Evolutionary conservation across 2,888 invertebrate species (phyloP).

Genomic region (Acrocyrtus sp.): DNA sequence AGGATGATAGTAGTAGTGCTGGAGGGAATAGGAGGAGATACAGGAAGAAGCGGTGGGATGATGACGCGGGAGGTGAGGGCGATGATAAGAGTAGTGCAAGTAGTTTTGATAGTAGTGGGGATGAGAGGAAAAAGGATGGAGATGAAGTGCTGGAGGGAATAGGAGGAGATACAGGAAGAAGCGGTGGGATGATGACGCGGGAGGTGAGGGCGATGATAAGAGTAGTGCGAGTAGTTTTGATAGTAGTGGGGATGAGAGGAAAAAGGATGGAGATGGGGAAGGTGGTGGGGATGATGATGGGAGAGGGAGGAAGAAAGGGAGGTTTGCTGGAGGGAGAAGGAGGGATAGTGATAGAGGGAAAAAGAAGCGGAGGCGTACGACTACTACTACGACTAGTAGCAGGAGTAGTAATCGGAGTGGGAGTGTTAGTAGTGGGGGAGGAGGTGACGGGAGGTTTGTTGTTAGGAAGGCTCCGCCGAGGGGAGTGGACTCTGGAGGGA

Average conservation of each 20-base stretch:
- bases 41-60: too few relatives aligned
- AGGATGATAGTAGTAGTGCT: too few relatives aligned
- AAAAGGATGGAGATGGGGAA: conserved; percentile 10
- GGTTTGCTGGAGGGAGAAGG: not conserved
- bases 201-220: not conserved
- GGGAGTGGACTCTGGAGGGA: not conserved
- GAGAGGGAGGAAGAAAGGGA: not conserved
- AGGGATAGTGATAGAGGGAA: not conserved
- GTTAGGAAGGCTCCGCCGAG: conserved; percentile 26
- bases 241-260: not conserved
- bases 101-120: not conserved
- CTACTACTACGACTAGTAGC: not conserved
- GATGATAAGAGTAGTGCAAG: too few relatives aligned
- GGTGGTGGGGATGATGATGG: conserved; percentile 22
- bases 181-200: not conserved
- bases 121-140: too few relatives aligned
- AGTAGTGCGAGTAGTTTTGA: not conserved
- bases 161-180: not conserved
- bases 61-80: too few relatives aligned
- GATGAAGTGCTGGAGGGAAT: too few relatives aligned
- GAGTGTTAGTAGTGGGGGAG: conserved; percentile 1
- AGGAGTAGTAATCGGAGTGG: not conserved
- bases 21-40: too few relatives aligned
- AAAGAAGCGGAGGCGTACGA: conserved; percentile 3
- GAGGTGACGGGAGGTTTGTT: conserved; percentile 19